A percentile compares a stretch with the other conserved stretches of the same genome.
phyloP scores from a whole-genome alignment of 1,140 invertebrate genomes.

The Apis florea region DNA sequence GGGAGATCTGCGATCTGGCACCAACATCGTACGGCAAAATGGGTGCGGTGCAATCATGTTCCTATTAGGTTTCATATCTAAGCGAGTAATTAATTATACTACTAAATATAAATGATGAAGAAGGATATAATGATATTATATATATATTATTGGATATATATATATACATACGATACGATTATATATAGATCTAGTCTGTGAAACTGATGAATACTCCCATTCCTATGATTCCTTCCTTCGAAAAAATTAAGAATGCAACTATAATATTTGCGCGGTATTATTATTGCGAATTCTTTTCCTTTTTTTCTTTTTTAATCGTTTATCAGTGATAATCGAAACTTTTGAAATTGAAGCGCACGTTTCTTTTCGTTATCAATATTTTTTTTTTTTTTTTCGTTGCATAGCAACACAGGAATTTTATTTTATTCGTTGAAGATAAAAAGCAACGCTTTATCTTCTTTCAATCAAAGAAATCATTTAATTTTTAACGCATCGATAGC shows the following conservation, averaged over 20 bases:
- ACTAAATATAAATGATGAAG: constrained; percentile 80
- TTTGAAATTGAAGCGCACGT: no score
- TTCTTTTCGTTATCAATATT: no score
- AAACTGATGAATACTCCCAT: constrained; percentile 62
- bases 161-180: constrained; percentile 73
- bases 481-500: no score
- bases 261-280: no score
- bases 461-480: no score
- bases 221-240: constrained; percentile 28
- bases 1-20: constrained; percentile 45
- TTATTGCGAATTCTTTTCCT: neutral
- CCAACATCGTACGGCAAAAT: constrained; percentile 64
- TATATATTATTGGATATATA: constrained; percentile 77
- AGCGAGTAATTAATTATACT: constrained; percentile 80
- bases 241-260: no score
- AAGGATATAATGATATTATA: constrained; percentile 79
- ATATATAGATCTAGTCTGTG: constrained; percentile 77
- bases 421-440: no score
- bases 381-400: no score
- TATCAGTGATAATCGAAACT: no score
- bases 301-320: no score
- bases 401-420: no score
- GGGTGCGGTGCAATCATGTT: constrained; percentile 79
- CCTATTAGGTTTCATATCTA: constrained; percentile 81
- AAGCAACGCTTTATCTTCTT: no score